Conservation (phyloP, 2,888 invertebrate genomes). For the Ophion obscuratus region DNA sequence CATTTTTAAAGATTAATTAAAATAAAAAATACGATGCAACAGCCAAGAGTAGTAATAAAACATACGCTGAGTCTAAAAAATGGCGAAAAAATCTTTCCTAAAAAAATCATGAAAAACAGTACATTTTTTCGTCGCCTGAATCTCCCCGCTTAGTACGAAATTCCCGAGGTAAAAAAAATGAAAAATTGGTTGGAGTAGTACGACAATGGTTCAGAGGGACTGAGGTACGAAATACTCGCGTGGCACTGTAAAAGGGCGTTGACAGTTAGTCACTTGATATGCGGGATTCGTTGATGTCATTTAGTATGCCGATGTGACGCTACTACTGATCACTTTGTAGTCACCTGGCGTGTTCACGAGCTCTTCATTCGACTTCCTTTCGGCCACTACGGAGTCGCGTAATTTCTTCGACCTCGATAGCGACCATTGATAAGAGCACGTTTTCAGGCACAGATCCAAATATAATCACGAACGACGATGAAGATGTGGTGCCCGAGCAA, state of each 20-base stretch:
- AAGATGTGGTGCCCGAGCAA: conserved; percentile 23
- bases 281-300: conserved; percentile 65
- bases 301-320: conserved; percentile 72
- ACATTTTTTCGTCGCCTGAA: too few relatives aligned
- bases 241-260: conserved; percentile 68
- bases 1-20: not conserved
- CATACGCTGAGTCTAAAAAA: too few relatives aligned
- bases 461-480: not conserved
- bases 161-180: not conserved
- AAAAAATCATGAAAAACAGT: too few relatives aligned
- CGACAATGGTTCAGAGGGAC: not conserved
- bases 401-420: conserved; percentile 52
- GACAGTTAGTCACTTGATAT: conserved; percentile 78
- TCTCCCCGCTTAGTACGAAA: not conserved
- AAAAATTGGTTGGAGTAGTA: not conserved
- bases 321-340: conserved; percentile 66
- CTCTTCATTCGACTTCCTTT: conserved; percentile 45
- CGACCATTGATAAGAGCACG: conserved; percentile 15
- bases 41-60: too few relatives aligned
- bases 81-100: too few relatives aligned
- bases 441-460: conserved; percentile 30
- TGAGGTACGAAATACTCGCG: not conserved
- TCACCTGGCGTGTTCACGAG: conserved; percentile 61
- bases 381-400: conserved; percentile 16
- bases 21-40: too few relatives aligned